Base-by-base conservation (phyloP, 2,797 vertebrate genomes). In the Thalassophryne amazonica region DNA sequence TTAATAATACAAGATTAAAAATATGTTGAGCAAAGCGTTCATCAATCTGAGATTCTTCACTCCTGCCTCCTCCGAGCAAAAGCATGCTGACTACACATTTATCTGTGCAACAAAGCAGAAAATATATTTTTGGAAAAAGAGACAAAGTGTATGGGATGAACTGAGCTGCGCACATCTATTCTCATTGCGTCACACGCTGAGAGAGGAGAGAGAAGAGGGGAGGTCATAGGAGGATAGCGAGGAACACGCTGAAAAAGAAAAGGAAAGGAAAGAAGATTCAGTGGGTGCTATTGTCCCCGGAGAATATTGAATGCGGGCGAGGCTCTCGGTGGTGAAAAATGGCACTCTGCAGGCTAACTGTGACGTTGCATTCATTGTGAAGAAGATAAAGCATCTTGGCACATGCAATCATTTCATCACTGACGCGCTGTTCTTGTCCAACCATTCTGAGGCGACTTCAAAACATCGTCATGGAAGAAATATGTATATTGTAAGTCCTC, bases 321-420 rank as follows among this genome's bases (percentile, higher is more conserved):
- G 59, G 72, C 71, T 77, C 60, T 69, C 62, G 78, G 77, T 76
- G 67, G 76, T 49, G 59, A 60, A 63, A 76, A 78, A 79, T 76
- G 55, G 62, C 71, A 61, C 69, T 72, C 61, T 9, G 73, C 71
- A 84, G 79, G 75, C 70, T 65, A 86, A 81, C 75, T 86, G 72
- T 76, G 78, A 85, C 80, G 86, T 75, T 81, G 76, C 76, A 78
- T 83, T 76, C 72, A 82, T 80, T 78, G 65, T 65, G 61, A 60
- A 58, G 60, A 56, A 81, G 73, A 82, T 63, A 51, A 56, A 40
- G 55, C 60, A 65, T 85, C 61, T 72, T 81, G 69, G 83, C 64
- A 77, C 80, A 84, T 68, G 52, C 68, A 59, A 64, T 45, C 52
- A 54, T 73, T 79, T 70, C 48, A 69, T 73, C 60, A 76, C 19